phyloP scores from a whole-genome alignment of 1,140 invertebrate genomes.

The Zaprionus vittiger region DNA sequence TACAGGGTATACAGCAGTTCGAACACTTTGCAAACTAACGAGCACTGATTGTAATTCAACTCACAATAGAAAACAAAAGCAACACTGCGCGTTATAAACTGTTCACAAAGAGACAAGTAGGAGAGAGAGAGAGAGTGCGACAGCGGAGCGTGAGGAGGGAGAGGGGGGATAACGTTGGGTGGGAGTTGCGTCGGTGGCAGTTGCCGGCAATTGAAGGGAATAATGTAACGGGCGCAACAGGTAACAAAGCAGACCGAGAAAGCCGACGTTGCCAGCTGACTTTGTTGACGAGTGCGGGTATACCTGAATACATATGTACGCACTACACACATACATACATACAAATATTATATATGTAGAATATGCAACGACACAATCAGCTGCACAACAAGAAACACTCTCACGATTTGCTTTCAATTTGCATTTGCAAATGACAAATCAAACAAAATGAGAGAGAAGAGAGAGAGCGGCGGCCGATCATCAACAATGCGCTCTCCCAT shows the following conservation, averaged over 20 bases:
- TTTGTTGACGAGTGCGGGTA: not conserved
- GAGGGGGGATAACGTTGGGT: not conserved
- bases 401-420: not conserved
- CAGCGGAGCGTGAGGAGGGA: not conserved
- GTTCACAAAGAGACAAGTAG: not conserved
- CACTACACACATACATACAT: not conserved
- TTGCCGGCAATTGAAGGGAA: not conserved
- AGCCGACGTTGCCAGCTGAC: not conserved
- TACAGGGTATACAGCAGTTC: not conserved
- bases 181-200: not conserved
- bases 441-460: not conserved
- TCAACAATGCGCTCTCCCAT: not conserved
- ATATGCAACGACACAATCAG: not conserved
- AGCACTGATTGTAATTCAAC: not conserved
- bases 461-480: not conserved
- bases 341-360: not conserved
- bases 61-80: slow-evolving; percentile 6
- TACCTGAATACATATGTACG: not conserved
- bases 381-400: not conserved
- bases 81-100: not conserved
- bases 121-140: too few relatives aligned
- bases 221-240: slow-evolving; percentile 29
- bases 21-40: not conserved
- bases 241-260: slow-evolving; percentile 9
- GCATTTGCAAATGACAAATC: not conserved